Base-by-base conservation (phyloP, 1,140 invertebrate genomes). In the Asobara japonica region DNA sequence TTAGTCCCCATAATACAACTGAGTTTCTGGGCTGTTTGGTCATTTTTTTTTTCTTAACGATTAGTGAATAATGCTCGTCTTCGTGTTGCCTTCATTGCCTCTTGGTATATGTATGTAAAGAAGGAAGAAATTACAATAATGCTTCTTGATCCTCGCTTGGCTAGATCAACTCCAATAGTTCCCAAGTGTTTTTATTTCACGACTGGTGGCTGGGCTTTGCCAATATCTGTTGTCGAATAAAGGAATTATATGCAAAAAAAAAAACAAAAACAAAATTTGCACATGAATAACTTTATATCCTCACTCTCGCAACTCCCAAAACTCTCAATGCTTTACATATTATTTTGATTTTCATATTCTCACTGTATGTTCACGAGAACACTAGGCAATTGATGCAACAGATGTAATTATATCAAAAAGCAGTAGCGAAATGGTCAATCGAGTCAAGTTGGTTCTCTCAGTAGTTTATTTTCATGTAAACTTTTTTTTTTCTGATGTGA, bases 121-220 rank as follows among this genome's bases (percentile, higher is more conserved):
- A 29, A 62, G n/a, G 13, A 13, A 62, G 0, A 29, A n/a, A 62
- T 62, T 62, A 62, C 31, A 16, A 62, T 31, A 62, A 62, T 62
- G 60, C 60, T 62, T 62, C 60, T 62, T 29, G 27, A 62, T 62
- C 27, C 60, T 62, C 60, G 60, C 60, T 62, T 62, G 60, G 27
- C 6, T 62, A 62, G 29, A 62, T 13, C 25, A 27, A 62, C 27
- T 62, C 29, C 22, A 25, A 25, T 4, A 62, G 1, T 18, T 31
- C 3, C n/a, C 0, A n/a, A 4, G 10, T 48, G 6, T n/a, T n/a
- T n/a, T n/a, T n/a, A n/a, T 62, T 62, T 62, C 51, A 56, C 51
- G 51, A 56, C 51, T 25, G 51, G 51, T 56, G 51, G 51, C 51
- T 56, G 51, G 51, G 51, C 51, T 56, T 56, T 56, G 51, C 51